Evolutionary conservation across 23 tunicate species (phyloP).

Genomic region (Diplosoma virens): DNA sequence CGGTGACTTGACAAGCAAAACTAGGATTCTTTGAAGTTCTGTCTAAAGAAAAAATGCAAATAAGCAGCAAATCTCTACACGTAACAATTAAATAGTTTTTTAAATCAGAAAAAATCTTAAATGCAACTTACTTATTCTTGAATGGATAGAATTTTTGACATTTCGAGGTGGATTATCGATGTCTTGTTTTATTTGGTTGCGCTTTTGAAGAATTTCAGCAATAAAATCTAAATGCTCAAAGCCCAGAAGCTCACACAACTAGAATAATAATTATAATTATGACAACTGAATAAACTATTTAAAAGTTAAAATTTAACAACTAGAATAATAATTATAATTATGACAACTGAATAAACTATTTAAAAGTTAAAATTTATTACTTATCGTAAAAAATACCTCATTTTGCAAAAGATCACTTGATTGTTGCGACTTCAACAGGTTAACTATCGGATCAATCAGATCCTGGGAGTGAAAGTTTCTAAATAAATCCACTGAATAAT

Average conservation of each 20-base stretch:
- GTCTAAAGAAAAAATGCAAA: too few species aligned
- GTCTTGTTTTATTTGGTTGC: constrained; percentile 23
- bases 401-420: constrained; percentile 67
- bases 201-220: constrained; percentile 51
- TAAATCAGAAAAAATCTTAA: too few species aligned
- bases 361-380: too few species aligned
- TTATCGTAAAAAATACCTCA: too few species aligned
- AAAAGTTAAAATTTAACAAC: too few species aligned
- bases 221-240: constrained; percentile 84
- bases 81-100: too few species aligned
- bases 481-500: not conserved
- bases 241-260: constrained; percentile 87
- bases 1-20: constrained; percentile 67
- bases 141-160: not conserved
- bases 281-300: not conserved
- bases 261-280: not conserved
- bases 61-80: too few species aligned
- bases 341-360: not conserved
- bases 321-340: constrained; percentile 10
- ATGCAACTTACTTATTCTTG: not conserved
- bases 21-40: constrained; percentile 27
- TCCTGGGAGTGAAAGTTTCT: constrained; percentile 26
- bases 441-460: constrained; percentile 44
- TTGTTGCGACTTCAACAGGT: constrained; percentile 43
- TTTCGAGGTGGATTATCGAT: not conserved